Evolutionary conservation across 2,888 invertebrate genomes (phyloP), one percentile per base, ranked within the genome.

Genomic region (Lepidochitona cinerea): DNA sequence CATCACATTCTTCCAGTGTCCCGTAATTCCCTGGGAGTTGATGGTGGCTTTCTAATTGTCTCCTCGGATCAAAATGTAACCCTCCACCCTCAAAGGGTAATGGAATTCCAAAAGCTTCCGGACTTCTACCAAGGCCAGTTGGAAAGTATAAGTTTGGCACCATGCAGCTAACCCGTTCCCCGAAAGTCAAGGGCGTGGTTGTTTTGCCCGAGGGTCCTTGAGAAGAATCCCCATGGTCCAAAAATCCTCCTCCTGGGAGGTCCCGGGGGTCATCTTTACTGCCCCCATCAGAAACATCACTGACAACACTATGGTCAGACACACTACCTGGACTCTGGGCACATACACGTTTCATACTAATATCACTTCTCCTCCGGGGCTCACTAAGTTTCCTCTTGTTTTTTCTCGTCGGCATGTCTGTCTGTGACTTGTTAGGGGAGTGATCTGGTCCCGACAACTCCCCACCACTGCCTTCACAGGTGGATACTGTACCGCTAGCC

Each of bases 351-450:
- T 90, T 89, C 74, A 86, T 85, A 75, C 82, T 83, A 68, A 88
- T 84, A 74, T 89, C 88, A 26, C 83, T 83, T 41, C 88, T 75
- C 69, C 85, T 84, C 71, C 84, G 84, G 0, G 95, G 94, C 76
- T 94, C 94, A 29, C 93, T 92, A 75, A 93, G 92, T 89, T 95
- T 95, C 74, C 94, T 91, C 88, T 95, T 94, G 86, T 93, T 93
- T 79, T 93, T 88, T 80, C 91, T 76, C 0, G 81, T 75, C 1
- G 80, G 77, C 35, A 71, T 54, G 37, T 80, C 80, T 29, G 54
- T 37, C 26, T 71, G 68, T 12, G 75, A 72, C 36, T 67, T 67
- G n/a, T 67, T 67, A 12, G 67, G 37, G 12, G 36, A 67, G 53
- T 53, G 70, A 18, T 68, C 68, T 68, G 68, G 23, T 3, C 41